Base-by-base conservation (phyloP, 2,113 vertebrate genomes). In the Pyrgilauda ruficollis region DNA sequence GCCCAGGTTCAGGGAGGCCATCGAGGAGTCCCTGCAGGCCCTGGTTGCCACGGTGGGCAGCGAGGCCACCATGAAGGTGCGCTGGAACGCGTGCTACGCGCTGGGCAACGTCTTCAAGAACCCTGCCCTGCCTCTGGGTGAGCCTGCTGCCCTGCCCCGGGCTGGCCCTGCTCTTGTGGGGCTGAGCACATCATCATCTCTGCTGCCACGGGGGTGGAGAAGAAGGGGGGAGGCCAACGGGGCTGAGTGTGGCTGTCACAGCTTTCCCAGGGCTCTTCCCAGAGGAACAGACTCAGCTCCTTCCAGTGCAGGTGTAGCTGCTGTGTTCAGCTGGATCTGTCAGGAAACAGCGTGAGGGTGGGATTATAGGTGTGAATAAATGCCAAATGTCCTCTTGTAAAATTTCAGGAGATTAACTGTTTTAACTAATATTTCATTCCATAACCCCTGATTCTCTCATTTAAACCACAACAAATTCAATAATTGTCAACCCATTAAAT, bases 51-150 rank as follows among this genome's bases (percentile, higher is more conserved):
- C 99, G 2, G 98, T 99, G 49, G 97, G 98, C 66, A 98, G 98
- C 2, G 99, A 99, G 33, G 98, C 99, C 89, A 99, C 98, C 5
- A 99, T 99, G 99, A 99, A 99, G 94, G 99, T 99, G 82, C 97
- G 99, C 58, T 99, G 99, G 99, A 99, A 99, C 31, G 99, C 99
- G 15, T 99, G 99, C 33, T 99, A 99, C 5, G 99, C 99, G 0
- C 94, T 99, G 61, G 99, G 99, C 21, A 99, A 99, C 33, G 99
- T 99, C 0, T 99, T 99, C 97, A 98, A 98, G 97, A 99, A 99
- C 91, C 96, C 98, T 3, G 98, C 98, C 63, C 97, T 99, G 96
- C 99, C 99, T 0, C 98, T 99, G 0, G 99, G 99, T 99, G 92
- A 98, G 49, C 52, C 41, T 39, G 61, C 39, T 35, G 59, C 62